phyloP scores from a whole-genome alignment of 2,113 vertebrate species.

The Gobio gobio region DNA sequence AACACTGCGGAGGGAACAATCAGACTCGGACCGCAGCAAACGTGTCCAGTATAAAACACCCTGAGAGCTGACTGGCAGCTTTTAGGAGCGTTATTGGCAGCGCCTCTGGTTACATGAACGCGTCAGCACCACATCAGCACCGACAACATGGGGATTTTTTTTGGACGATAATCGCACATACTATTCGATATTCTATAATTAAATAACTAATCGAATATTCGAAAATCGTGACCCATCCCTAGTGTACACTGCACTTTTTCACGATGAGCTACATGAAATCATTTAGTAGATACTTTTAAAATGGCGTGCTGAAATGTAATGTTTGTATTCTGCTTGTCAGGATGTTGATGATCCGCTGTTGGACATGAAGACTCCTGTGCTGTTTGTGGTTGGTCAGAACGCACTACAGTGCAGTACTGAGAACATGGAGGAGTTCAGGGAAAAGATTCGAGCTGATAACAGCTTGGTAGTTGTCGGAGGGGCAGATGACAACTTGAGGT shows the following conservation, averaged over 20 bases:
- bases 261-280: not conserved
- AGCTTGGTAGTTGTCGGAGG: constrained; percentile 97
- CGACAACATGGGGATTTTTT: too few relatives aligned
- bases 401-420: constrained; percentile 90
- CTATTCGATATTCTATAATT: too few relatives aligned
- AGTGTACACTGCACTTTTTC: not conserved
- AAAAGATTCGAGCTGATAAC: constrained; percentile 93
- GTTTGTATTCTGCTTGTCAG: constrained; percentile 67
- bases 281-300: not conserved
- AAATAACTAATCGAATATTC: too few relatives aligned
- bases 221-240: too few relatives aligned
- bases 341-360: constrained; percentile 96
- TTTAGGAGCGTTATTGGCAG: too few relatives aligned
- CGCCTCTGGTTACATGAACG: too few relatives aligned
- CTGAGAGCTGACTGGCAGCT: too few relatives aligned
- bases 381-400: constrained; percentile 96
- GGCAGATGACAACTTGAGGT: constrained; percentile 96
- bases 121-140: too few relatives aligned
- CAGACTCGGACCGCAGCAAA: too few relatives aligned
- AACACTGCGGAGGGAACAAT: too few relatives aligned
- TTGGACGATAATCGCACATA: too few relatives aligned
- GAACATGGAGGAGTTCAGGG: constrained; percentile 96
- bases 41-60: too few relatives aligned
- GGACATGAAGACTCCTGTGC: constrained; percentile 96
- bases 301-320: not conserved